A percentile compares a stretch with the other conserved stretches of the same genome.
Evolutionary conservation across 1,140 invertebrate species (phyloP).

Genomic region (Colletes gigas): DNA sequence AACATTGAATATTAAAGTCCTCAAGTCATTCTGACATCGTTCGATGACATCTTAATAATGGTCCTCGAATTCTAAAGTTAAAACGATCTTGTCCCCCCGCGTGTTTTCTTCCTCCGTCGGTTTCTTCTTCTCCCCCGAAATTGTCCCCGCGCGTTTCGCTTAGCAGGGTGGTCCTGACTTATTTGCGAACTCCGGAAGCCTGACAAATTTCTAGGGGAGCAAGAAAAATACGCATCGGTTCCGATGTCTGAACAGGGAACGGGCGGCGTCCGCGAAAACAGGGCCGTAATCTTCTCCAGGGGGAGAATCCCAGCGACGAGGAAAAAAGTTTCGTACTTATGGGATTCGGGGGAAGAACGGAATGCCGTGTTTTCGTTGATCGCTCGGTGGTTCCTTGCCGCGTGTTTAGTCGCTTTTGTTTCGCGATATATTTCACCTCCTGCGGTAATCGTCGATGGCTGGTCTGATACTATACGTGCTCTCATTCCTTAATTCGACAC

Average conservation of each 20-base stretch:
- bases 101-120: background rate
- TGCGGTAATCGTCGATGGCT: background rate
- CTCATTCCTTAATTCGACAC: no score
- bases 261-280: conserved; percentile 52
- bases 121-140: background rate
- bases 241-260: conserved; percentile 53
- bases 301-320: conserved; percentile 36
- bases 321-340: conserved; percentile 57
- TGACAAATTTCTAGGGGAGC: conserved; percentile 57
- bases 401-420: background rate
- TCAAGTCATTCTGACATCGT: background rate
- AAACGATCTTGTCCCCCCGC: background rate
- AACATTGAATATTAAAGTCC: no score
- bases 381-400: background rate
- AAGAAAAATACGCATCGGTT: conserved; percentile 63
- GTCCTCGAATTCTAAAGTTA: background rate
- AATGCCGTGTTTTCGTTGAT: conserved; percentile 32
- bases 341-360: conserved; percentile 22
- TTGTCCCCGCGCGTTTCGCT: background rate
- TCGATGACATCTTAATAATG: background rate
- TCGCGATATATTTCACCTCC: background rate
- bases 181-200: conserved; percentile 34
- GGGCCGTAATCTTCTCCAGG: conserved; percentile 55
- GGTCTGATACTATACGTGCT: no score
- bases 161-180: conserved; percentile 17